Evolutionary conservation across 37 sponge, comb jelly and placozoan species (phyloP).

Genomic region (Hormiphora californensis): DNA sequence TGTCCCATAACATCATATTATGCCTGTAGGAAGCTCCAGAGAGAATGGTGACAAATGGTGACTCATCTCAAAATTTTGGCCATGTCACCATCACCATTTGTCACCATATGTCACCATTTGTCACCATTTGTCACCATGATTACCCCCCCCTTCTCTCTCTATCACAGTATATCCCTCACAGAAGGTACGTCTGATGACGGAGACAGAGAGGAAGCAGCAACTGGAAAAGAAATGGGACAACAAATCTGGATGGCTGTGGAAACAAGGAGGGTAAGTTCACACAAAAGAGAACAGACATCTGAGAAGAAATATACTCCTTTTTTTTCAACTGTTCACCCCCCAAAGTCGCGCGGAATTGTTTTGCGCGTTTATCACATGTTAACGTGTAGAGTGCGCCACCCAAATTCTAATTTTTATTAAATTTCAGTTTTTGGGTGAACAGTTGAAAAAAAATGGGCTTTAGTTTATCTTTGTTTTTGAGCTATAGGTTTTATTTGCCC

Average conservation of each 20-base stretch:
- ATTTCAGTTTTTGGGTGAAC: neutral
- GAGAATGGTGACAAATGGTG: too few relatives aligned
- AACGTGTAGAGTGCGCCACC: neutral
- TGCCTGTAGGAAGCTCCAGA: too few relatives aligned
- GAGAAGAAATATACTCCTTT: neutral
- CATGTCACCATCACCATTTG: too few relatives aligned
- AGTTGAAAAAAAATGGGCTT: neutral
- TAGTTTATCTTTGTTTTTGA: too few relatives aligned
- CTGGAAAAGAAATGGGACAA: slow-evolving; percentile 48
- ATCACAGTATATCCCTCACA: neutral
- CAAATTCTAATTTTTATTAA: neutral
- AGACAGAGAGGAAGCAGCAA: neutral
- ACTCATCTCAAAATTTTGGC: too few relatives aligned
- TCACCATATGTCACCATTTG: too few relatives aligned
- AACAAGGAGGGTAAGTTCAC: slow-evolving; percentile 25
- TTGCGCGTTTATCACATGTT: neutral
- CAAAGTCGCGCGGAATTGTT: too few relatives aligned
- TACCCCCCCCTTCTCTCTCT: too few relatives aligned
- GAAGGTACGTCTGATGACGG: slow-evolving; percentile 30
- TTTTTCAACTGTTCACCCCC: too few relatives aligned
- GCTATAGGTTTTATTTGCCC: too few relatives aligned
- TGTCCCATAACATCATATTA: too few relatives aligned
- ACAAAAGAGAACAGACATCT: neutral
- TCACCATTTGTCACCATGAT: too few relatives aligned
- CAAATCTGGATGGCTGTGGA: slow-evolving; percentile 43